Evolutionary conservation across 23 tunicate species (phyloP).

Genomic region (Clavelina lepadiformis): DNA sequence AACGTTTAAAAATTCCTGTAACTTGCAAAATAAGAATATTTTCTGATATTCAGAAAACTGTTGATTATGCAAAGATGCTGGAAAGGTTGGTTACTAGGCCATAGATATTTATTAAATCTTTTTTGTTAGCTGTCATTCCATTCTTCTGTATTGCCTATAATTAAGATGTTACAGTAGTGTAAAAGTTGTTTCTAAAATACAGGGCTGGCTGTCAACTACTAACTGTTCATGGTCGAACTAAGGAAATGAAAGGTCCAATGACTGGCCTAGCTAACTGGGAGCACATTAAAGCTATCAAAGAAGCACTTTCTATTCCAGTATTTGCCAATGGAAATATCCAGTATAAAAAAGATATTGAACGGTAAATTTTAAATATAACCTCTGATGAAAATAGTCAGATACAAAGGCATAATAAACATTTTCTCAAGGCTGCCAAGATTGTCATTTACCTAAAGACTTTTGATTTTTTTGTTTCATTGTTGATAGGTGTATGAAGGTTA

Average conservation of each 20-base stretch:
- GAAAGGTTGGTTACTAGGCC: conserved; percentile 24
- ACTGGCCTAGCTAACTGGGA: conserved; percentile 95
- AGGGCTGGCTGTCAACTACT: conserved; percentile 84
- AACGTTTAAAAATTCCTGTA: conserved; percentile 62
- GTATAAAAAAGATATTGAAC: conserved; percentile 56
- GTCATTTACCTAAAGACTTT: too few relatives aligned
- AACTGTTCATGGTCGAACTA: conserved; percentile 95
- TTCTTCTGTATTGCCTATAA: too few relatives aligned
- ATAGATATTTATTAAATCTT: background rate
- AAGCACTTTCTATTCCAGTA: conserved; percentile 82
- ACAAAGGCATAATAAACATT: too few relatives aligned
- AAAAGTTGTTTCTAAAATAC: too few relatives aligned
- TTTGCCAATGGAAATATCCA: conserved; percentile 96
- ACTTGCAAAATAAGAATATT: conserved; percentile 89
- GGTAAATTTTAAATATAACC: conserved; percentile 16
- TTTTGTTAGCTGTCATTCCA: too few relatives aligned
- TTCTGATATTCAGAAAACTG: conserved; percentile 59
- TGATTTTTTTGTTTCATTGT: too few relatives aligned
- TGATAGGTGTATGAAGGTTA: conserved; percentile 68
- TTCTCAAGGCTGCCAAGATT: too few relatives aligned
- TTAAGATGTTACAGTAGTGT: too few relatives aligned
- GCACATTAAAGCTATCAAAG: conserved; percentile 79
- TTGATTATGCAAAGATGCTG: conserved; percentile 87
- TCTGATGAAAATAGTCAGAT: too few relatives aligned
- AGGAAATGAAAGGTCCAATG: conserved; percentile 90